A percentile compares a stretch with the other conserved stretches of the same genome.
phyloP scores from a whole-genome alignment of 2,888 invertebrate species.

The Hipparchia sbordonii region DNA sequence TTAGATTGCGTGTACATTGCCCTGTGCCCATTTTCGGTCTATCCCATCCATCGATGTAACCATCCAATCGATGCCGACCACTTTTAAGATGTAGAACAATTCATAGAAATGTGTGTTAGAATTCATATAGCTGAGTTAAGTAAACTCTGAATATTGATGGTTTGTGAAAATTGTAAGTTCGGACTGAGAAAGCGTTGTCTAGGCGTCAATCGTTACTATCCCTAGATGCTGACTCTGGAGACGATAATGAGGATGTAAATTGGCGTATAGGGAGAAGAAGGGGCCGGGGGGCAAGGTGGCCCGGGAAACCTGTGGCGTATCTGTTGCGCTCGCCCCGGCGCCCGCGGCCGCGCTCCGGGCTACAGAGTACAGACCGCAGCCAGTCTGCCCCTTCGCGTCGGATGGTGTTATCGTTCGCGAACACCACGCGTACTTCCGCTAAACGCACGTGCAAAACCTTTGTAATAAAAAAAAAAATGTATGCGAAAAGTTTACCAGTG shows the following conservation, averaged over 20 bases:
- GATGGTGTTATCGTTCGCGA: constrained; percentile 44
- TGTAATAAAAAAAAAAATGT: constrained; percentile 44
- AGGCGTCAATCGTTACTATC: constrained; percentile 46
- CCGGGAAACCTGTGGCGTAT: constrained; percentile 81
- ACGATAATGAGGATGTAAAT: constrained; percentile 78
- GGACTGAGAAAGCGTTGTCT: constrained; percentile 33
- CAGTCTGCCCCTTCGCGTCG: constrained; percentile 50
- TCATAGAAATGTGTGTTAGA: no score
- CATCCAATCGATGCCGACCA: no score
- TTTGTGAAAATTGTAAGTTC: constrained; percentile 13
- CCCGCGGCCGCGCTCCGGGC: constrained; percentile 52
- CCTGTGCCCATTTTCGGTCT: no score
- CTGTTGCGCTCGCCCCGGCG: constrained; percentile 77
- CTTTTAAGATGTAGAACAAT: no score
- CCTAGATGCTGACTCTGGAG: constrained; percentile 59
- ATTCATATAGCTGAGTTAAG: no score
- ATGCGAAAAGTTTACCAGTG: constrained; percentile 40
- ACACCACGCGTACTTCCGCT: constrained; percentile 56
- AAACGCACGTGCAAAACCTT: constrained; percentile 62
- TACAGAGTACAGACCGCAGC: constrained; percentile 33
- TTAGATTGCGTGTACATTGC: no score
- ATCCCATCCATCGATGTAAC: no score
- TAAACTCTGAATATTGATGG: neutral
- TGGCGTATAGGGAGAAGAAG: constrained; percentile 56
- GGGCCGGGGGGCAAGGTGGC: constrained; percentile 54